Percentiles rank a stretch among this genome's conserved stretches.
These are phyloP conservation scores for Brachystomella parvula DNA, from an alignment of 1,140 invertebrate genomes.

Conservation along the genomic window DNA sequence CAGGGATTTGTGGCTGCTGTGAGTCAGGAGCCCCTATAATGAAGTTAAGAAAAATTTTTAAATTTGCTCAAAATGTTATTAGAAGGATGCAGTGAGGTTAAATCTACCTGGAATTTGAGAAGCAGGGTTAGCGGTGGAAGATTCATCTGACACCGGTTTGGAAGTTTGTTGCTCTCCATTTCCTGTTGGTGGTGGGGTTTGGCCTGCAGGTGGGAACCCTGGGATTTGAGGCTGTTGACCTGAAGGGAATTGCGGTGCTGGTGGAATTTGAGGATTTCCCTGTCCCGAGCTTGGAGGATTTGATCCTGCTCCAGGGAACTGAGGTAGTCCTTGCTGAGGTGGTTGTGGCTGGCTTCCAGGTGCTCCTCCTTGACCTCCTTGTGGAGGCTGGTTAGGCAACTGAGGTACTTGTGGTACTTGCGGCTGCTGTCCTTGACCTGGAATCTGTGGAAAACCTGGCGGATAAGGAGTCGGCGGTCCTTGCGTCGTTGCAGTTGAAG, in stretches of 20 bases:
- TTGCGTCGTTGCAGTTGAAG: background rate
- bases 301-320: background rate
- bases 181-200: constrained; percentile 3
- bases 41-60: too few species aligned
- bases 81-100: too few species aligned
- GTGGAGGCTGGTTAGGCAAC: background rate
- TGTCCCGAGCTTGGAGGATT: background rate
- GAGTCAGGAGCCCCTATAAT: background rate
- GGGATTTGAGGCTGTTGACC: background rate
- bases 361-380: background rate
- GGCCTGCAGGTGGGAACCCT: background rate
- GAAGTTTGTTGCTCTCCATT: too few species aligned
- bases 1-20: constrained; percentile 7
- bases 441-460: constrained; percentile 1
- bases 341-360: constrained; percentile 3
- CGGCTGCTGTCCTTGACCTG: constrained; percentile 2
- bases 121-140: background rate
- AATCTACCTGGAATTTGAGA: background rate
- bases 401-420: background rate
- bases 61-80: too few species aligned
- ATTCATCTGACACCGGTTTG: background rate
- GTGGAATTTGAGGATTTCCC: background rate
- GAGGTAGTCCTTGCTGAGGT: background rate
- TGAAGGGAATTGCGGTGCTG: constrained; percentile 1
- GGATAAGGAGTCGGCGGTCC: background rate